Conservation (phyloP, 2,113 vertebrate species). For the Pseudolaguvia tuberculata region DNA sequence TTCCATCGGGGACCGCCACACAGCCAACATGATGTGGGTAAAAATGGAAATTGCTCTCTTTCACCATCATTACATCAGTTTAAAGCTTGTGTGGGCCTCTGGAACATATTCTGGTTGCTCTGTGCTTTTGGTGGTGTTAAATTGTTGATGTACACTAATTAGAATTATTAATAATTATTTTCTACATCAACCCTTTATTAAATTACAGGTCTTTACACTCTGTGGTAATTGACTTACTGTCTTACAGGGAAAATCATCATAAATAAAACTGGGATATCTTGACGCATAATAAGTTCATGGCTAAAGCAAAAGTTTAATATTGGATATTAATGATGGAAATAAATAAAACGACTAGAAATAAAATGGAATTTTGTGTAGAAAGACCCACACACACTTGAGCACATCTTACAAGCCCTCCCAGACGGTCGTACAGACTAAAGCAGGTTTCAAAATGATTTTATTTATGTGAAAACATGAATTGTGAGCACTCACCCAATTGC, state of each 20-base stretch:
- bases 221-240: neutral
- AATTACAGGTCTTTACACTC: neutral
- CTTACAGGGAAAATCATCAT: neutral
- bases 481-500: constrained; percentile 17
- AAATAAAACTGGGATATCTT: neutral
- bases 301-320: neutral
- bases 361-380: neutral
- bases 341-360: neutral
- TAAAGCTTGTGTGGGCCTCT: constrained; percentile 73
- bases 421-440: neutral
- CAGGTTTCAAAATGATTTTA: constrained; percentile 7
- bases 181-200: neutral
- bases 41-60: constrained; percentile 76
- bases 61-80: constrained; percentile 76
- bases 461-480: constrained; percentile 23
- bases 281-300: neutral
- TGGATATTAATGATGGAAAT: neutral
- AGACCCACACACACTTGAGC: neutral
- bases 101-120: constrained; percentile 58
- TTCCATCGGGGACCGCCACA: constrained; percentile 72
- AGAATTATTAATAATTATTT: neutral
- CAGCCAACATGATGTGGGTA: constrained; percentile 73
- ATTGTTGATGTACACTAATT: constrained; percentile 30
- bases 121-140: constrained; percentile 26
- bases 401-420: neutral